Evolutionary conservation across 2,888 invertebrate species (phyloP).

Genomic region (Leuctra nigra): DNA sequence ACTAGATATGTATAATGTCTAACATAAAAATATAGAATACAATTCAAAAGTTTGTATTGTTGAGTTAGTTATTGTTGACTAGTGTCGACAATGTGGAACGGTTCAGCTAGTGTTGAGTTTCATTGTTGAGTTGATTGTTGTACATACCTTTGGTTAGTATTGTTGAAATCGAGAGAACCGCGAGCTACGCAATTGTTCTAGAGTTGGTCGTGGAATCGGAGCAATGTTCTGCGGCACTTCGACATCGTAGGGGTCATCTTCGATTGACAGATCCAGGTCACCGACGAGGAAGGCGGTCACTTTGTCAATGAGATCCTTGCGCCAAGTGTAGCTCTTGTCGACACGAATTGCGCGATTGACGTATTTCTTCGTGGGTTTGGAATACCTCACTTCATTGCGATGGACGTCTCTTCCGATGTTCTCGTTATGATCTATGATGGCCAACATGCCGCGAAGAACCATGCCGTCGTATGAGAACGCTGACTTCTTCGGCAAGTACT

Average conservation of each 20-base stretch:
- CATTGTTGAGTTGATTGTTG: background rate
- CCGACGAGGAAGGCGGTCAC: too few species aligned
- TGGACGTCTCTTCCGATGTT: background rate
- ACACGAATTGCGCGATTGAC: background rate
- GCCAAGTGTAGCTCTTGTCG: background rate
- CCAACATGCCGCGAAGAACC: constrained; percentile 6
- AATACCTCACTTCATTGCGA: background rate
- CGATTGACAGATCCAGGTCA: too few species aligned
- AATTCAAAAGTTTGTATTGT: too few species aligned
- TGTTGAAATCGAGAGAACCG: background rate
- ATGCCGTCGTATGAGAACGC: constrained; percentile 2
- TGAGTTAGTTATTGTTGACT: too few species aligned
- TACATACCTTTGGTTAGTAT: background rate
- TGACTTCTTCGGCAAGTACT: constrained; percentile 1
- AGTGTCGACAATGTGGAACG: too few species aligned
- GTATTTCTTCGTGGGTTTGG: constrained; percentile 4
- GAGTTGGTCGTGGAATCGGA: background rate
- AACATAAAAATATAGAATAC: too few species aligned
- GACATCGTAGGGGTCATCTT: background rate
- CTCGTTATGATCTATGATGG: constrained; percentile 1
- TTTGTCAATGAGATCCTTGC: constrained; percentile 20
- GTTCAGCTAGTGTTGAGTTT: too few species aligned
- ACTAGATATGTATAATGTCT: too few species aligned
- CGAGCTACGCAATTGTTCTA: background rate
- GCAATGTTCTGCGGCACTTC: background rate